A percentile compares a stretch with the other conserved stretches of the same genome.
These are phyloP conservation scores for Montipora capitata DNA, from an alignment of 92 coral and sea anemone species.

Conservation along the genomic window DNA sequence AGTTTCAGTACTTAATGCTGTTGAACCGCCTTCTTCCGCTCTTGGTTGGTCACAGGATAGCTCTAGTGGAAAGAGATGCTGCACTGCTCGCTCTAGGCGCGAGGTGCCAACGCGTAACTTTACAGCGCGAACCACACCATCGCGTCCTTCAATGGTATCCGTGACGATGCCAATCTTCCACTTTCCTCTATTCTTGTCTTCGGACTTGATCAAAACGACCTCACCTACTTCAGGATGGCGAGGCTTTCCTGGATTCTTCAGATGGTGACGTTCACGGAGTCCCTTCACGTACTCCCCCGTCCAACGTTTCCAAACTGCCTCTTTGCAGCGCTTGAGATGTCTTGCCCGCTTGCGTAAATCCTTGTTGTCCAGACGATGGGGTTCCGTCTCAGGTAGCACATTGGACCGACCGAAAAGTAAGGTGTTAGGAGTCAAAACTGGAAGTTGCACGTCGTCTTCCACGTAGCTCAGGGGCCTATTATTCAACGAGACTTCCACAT, in stretches of 20 bases:
- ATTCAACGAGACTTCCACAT: too few species aligned
- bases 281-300: neutral
- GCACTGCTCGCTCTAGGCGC: neutral
- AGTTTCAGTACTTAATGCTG: too few species aligned
- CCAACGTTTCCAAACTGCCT: too few species aligned
- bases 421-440: too few species aligned
- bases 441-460: too few species aligned
- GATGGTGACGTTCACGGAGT: neutral
- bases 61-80: neutral
- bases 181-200: constrained; percentile 3
- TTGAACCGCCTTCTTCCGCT: neutral
- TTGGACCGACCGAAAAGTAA: too few species aligned
- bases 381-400: too few species aligned
- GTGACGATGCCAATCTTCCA: neutral
- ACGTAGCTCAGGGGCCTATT: too few species aligned
- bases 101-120: neutral
- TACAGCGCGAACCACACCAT: neutral
- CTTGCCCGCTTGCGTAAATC: too few species aligned
- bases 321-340: too few species aligned
- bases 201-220: constrained; percentile 25
- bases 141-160: neutral
- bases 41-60: neutral
- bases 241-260: constrained; percentile 11
- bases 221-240: neutral
- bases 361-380: too few species aligned